These are phyloP conservation scores for Agrochola litura DNA, from an alignment of 2,888 invertebrate species.

Conservation along the genomic window DNA sequence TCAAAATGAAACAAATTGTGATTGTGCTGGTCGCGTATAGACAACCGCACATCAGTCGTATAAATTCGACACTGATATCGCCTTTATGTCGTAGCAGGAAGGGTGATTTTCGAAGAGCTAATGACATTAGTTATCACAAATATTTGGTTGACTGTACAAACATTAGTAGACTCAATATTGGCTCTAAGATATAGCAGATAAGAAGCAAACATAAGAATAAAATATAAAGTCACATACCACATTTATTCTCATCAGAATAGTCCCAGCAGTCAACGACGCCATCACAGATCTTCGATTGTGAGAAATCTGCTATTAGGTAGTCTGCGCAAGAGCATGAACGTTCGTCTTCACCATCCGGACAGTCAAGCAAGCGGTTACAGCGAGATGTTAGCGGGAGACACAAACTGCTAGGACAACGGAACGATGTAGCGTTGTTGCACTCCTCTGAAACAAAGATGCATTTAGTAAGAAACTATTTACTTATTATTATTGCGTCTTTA, in stretches of 20 bases:
- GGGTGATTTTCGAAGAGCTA: background rate
- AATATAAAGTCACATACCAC: constrained; percentile 90
- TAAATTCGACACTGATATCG: background rate
- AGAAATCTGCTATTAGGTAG: constrained; percentile 92
- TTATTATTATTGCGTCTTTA: too few relatives aligned
- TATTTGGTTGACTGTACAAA: background rate
- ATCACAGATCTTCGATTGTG: constrained; percentile 94
- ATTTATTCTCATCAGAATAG: constrained; percentile 94
- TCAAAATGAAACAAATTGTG: background rate
- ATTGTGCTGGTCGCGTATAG: background rate
- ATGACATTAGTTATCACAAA: background rate
- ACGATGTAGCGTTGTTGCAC: constrained; percentile 88
- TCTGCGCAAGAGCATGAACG: constrained; percentile 94
- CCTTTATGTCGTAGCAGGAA: background rate
- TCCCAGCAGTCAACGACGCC: constrained; percentile 95
- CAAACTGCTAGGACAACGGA: constrained; percentile 91
- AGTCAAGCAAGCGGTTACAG: constrained; percentile 93
- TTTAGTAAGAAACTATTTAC: background rate
- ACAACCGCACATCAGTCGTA: background rate
- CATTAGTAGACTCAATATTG: background rate
- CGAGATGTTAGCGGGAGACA: constrained; percentile 92
- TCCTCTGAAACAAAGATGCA: constrained; percentile 74
- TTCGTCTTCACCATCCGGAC: constrained; percentile 93
- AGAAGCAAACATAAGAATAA: background rate
- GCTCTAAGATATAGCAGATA: background rate